These are phyloP conservation scores for Spinus pinus DNA, from an alignment of 2,797 vertebrate genomes.

Conservation along the genomic window DNA sequence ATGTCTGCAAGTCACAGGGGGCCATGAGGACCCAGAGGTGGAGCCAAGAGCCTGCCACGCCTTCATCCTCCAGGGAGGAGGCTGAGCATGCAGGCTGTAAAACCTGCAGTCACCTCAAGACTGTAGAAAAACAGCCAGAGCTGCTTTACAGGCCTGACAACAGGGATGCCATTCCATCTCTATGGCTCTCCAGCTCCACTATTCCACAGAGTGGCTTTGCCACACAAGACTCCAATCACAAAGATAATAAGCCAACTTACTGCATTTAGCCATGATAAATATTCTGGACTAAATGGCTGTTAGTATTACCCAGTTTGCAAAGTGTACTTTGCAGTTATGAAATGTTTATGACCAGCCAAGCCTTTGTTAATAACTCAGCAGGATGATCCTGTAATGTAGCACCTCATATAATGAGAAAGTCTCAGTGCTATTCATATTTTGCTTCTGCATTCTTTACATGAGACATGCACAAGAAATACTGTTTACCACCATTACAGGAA, in stretches of 20 bases:
- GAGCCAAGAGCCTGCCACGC: neutral
- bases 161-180: neutral
- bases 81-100: neutral
- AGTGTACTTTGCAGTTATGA: neutral
- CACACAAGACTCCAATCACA: neutral
- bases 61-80: neutral
- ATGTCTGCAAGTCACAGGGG: neutral
- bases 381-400: neutral
- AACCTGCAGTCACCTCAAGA: neutral
- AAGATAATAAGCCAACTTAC: neutral
- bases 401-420: neutral
- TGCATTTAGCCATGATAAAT: neutral
- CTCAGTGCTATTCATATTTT: neutral
- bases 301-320: neutral
- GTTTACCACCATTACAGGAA: neutral
- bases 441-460: neutral
- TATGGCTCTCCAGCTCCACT: fast-evolving
- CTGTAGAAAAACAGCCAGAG: neutral
- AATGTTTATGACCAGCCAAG: neutral
- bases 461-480: neutral
- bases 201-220: neutral
- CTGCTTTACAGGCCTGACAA: neutral
- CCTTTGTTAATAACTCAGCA: neutral
- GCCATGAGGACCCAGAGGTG: neutral
- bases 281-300: neutral